These are phyloP conservation scores for Melanotaenia maccullochi DNA, from an alignment of 2,797 vertebrate genomes.

Conservation along the genomic window DNA sequence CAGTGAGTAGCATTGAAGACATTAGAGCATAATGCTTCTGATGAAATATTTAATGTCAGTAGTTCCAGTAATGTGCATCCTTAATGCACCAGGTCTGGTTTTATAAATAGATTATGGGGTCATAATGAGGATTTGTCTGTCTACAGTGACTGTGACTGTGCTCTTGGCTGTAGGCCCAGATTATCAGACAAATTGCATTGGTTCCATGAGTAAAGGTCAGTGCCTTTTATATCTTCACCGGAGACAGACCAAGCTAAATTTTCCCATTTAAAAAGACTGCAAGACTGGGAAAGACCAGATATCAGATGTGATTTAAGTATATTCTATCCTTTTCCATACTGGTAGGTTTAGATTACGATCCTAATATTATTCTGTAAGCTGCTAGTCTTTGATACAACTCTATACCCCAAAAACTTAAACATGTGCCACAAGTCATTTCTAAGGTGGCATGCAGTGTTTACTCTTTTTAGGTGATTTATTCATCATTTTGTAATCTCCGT, in stretches of 20 bases:
- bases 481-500: not conserved
- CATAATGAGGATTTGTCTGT: constrained; percentile 47
- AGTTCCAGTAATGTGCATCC: not conserved
- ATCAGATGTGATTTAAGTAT: not conserved
- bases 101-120: constrained; percentile 60
- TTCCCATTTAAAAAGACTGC: not conserved
- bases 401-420: not conserved
- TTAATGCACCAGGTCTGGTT: constrained; percentile 17
- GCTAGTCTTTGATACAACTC: not conserved
- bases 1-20: not conserved
- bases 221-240: constrained; percentile 34
- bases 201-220: constrained; percentile 53
- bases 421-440: not conserved
- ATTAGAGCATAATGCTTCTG: not conserved
- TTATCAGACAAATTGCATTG: constrained; percentile 55
- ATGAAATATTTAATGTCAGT: not conserved
- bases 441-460: not conserved
- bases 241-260: constrained; percentile 4
- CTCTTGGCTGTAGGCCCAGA: constrained; percentile 55
- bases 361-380: not conserved
- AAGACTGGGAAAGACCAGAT: not conserved
- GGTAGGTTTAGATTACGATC: too few species aligned
- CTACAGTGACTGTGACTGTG: constrained; percentile 15
- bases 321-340: not conserved
- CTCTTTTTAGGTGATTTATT: not conserved